A percentile compares a stretch with the other conserved stretches of the same genome.
Evolutionary conservation across 2,888 invertebrate species (phyloP).

Genomic region (Germaria angustata): DNA sequence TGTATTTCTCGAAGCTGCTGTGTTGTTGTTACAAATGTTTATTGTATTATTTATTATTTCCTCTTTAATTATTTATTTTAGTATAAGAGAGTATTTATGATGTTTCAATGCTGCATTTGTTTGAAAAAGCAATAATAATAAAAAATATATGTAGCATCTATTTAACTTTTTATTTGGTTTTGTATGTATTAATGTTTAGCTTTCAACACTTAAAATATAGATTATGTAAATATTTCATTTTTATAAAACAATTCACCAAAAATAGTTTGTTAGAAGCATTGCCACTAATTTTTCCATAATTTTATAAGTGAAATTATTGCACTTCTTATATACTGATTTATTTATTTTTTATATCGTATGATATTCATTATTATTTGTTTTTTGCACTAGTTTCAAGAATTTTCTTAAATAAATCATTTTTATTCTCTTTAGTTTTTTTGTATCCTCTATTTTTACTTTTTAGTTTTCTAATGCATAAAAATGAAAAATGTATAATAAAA

Average conservation of each 20-base stretch:
- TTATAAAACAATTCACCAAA: too few species aligned
- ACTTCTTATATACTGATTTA: constrained; percentile 48
- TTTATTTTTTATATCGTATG: background rate
- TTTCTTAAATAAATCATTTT: background rate
- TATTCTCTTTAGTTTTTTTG: background rate
- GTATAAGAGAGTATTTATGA: constrained; percentile 36
- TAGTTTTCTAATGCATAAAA: background rate
- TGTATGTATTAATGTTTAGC: too few species aligned
- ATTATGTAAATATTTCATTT: too few species aligned
- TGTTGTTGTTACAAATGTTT: background rate
- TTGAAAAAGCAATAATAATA: background rate
- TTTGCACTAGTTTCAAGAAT: background rate
- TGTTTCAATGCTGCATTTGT: constrained; percentile 30
- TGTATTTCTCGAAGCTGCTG: constrained; percentile 3
- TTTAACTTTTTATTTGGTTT: too few species aligned
- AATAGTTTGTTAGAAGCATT: too few species aligned
- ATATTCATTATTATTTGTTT: background rate
- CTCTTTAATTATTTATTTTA: constrained; percentile 39
- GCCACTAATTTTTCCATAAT: background rate
- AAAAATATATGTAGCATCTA: background rate
- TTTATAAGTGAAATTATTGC: constrained; percentile 10
- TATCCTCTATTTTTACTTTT: background rate
- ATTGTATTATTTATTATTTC: constrained; percentile 12
- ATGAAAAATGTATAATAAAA: constrained; percentile 11
- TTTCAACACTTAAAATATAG: too few species aligned